A percentile compares a stretch with the other conserved stretches of the same genome.
Evolutionary conservation across 2,888 invertebrate genomes (phyloP).

Genomic region (Acleris emargana): DNA sequence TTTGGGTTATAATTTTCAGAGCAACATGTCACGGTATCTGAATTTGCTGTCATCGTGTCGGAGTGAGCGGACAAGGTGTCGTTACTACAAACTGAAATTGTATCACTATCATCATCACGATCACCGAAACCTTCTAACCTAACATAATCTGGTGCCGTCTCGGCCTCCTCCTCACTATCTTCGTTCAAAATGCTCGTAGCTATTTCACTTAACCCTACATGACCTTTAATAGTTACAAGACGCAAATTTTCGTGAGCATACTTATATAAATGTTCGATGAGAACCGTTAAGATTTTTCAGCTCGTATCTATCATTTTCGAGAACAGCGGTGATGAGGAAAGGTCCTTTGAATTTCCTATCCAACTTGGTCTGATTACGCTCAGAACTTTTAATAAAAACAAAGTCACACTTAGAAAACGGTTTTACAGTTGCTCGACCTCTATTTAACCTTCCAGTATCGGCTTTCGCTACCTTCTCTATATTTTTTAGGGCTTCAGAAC

Average conservation of each 20-base stretch:
- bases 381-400: slow-evolving; percentile 41
- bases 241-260: slow-evolving; percentile 42
- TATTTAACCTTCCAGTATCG: slow-evolving; percentile 25
- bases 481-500: neutral
- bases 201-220: slow-evolving; percentile 14
- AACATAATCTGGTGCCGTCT: slow-evolving; percentile 14
- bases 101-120: slow-evolving; percentile 5
- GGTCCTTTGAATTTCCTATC: slow-evolving; percentile 39
- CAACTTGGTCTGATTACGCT: slow-evolving; percentile 42
- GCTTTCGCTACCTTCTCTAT: slow-evolving; percentile 1
- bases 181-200: neutral
- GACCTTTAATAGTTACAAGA: slow-evolving; percentile 35
- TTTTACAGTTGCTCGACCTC: slow-evolving; percentile 30
- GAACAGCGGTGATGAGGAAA: slow-evolving; percentile 27
- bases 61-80: slow-evolving; percentile 32
- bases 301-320: slow-evolving; percentile 38
- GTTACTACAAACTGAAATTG: slow-evolving; percentile 8
- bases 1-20: too few species aligned
- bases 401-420: slow-evolving; percentile 39
- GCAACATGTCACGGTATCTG: slow-evolving; percentile 13
- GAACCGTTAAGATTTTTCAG: slow-evolving; percentile 34
- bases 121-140: slow-evolving; percentile 12
- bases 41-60: slow-evolving; percentile 26
- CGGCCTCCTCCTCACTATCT: slow-evolving; percentile 14
- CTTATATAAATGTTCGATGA: slow-evolving; percentile 37